These are phyloP conservation scores for Phocoena phocoena DNA, from an alignment of 2,113 vertebrate genomes.

Conservation along the genomic window DNA sequence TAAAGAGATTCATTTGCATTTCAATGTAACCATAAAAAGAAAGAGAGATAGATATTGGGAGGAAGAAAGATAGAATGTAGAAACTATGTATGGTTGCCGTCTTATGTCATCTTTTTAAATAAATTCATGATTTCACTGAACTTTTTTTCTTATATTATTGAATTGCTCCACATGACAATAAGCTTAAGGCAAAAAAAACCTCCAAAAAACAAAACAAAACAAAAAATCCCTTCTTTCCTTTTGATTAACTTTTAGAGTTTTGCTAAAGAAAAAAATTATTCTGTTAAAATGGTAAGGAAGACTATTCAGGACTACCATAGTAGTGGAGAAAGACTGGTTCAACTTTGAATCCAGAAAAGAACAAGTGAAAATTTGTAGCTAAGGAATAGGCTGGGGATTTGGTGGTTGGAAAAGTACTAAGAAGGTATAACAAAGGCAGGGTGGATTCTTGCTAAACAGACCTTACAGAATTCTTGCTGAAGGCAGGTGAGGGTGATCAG, in stretches of 20 bases:
- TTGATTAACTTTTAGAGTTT: not conserved
- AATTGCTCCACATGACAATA: slow-evolving; percentile 2
- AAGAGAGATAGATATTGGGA: not conserved
- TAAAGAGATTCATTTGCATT: slow-evolving; percentile 37
- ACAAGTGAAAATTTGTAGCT: not conserved
- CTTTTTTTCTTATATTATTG: not conserved
- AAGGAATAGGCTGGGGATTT: not conserved
- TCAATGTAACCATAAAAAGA: not conserved
- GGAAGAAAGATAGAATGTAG: not conserved
- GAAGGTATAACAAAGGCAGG: not conserved
- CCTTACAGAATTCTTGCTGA: not conserved
- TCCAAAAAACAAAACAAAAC: not conserved
- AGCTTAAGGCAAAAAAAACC: not conserved
- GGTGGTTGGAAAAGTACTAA: not conserved
- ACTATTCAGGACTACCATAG: not conserved
- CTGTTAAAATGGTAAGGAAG: not conserved
- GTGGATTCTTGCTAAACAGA: not conserved
- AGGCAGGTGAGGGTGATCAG: not conserved
- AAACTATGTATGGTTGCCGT: not conserved
- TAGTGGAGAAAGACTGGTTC: not conserved
- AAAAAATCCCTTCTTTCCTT: not conserved
- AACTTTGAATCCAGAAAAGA: not conserved
- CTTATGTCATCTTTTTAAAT: not conserved
- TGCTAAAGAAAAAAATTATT: not conserved
- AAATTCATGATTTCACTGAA: slow-evolving; percentile 39